Conservation (phyloP, 1,140 invertebrate species). For the Tetramorium parvispinum region DNA sequence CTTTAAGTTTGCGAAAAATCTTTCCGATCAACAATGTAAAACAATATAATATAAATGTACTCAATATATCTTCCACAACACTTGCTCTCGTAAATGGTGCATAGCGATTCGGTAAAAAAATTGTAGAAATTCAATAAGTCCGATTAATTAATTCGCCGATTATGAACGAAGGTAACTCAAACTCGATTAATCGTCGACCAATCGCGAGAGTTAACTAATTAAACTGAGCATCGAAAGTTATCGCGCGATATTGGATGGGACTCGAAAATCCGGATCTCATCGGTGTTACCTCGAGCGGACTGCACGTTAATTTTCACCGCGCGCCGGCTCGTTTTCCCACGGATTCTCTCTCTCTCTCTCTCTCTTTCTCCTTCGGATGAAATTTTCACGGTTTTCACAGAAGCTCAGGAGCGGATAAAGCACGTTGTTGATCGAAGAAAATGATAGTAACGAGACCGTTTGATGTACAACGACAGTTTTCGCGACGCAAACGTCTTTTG, state of each 20-base stretch:
- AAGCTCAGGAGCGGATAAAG: background rate
- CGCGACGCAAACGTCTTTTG: slow-evolving; percentile 22
- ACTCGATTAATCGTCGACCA: slow-evolving; percentile 38
- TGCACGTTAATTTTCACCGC: slow-evolving; percentile 42
- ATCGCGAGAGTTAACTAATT: slow-evolving; percentile 47
- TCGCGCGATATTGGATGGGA: slow-evolving; percentile 47
- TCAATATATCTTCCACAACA: background rate
- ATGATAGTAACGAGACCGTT: slow-evolving; percentile 19
- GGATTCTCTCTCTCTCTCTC: background rate
- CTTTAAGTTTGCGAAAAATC: slow-evolving; percentile 8
- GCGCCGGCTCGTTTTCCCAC: slow-evolving; percentile 34
- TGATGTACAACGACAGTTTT: slow-evolving; percentile 55
- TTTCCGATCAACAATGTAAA: too few relatives aligned
- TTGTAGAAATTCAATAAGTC: slow-evolving; percentile 24
- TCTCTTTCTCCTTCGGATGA: slow-evolving; percentile 6
- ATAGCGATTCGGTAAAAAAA: slow-evolving; percentile 6
- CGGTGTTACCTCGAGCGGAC: slow-evolving; percentile 29
- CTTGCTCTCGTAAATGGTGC: background rate
- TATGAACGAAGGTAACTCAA: slow-evolving; percentile 33
- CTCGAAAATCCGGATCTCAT: slow-evolving; percentile 46
- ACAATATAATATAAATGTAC: background rate
- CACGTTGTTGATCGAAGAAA: background rate
- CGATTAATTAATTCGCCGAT: slow-evolving; percentile 26
- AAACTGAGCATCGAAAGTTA: slow-evolving; percentile 58
- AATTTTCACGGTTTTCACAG: slow-evolving; percentile 49